Percentiles rank a stretch among this genome's conserved stretches.
phyloP scores from a whole-genome alignment of 2,797 vertebrate genomes.

The Aulostomus chinensis region DNA sequence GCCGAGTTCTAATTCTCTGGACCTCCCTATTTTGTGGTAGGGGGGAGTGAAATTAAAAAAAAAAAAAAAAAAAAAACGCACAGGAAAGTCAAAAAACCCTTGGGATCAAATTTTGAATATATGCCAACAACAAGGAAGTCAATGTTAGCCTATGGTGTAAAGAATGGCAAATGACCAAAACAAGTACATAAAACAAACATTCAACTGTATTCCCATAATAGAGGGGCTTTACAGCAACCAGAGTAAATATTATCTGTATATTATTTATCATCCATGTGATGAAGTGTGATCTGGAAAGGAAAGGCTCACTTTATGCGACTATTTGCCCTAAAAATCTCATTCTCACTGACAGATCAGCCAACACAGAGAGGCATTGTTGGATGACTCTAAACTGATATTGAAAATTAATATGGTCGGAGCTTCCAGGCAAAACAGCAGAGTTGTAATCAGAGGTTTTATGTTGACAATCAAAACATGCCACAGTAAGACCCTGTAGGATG shows the following conservation, averaged over 20 bases:
- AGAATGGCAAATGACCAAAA: slow-evolving; percentile 81
- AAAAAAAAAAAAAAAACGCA: slow-evolving; percentile 42
- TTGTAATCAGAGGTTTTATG: slow-evolving; percentile 40
- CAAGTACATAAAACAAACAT: slow-evolving; percentile 79
- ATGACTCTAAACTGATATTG: slow-evolving; percentile 27
- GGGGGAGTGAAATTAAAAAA: too few species aligned
- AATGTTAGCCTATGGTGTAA: slow-evolving; percentile 76
- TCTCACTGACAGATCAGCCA: slow-evolving; percentile 24
- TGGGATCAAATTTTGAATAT: slow-evolving; percentile 69
- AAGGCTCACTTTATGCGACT: slow-evolving; percentile 57
- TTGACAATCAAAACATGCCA: slow-evolving; percentile 34
- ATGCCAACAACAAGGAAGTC: slow-evolving; percentile 82
- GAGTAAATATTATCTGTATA: slow-evolving; percentile 73
- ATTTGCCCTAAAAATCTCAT: slow-evolving; percentile 51
- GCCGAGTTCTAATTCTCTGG: slow-evolving; percentile 73
- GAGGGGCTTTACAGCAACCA: slow-evolving; percentile 58
- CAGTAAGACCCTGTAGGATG: background rate
- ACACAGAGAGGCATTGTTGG: slow-evolving; percentile 50
- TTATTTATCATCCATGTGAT: slow-evolving; percentile 77
- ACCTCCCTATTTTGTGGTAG: slow-evolving; percentile 55
- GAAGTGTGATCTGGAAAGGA: slow-evolving; percentile 73
- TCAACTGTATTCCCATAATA: slow-evolving; percentile 68
- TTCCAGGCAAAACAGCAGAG: slow-evolving; percentile 36
- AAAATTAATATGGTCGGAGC: slow-evolving; percentile 19
- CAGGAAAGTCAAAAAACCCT: slow-evolving; percentile 66